A percentile compares a stretch with the other conserved stretches of the same genome.
phyloP scores from a whole-genome alignment of 2,797 vertebrate genomes.

The Pseudotriccus pelzelni region DNA sequence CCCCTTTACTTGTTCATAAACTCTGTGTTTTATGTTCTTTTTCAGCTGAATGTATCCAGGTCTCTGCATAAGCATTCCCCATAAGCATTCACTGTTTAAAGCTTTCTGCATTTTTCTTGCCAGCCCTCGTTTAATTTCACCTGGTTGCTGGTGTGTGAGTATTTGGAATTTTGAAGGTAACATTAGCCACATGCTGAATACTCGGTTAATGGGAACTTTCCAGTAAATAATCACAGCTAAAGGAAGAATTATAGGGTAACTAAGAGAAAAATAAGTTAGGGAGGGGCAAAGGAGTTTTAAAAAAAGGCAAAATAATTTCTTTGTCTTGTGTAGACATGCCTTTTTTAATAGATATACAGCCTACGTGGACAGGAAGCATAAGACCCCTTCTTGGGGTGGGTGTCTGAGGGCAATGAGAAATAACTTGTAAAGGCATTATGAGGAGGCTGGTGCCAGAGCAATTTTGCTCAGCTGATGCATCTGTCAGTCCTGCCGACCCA shows the following conservation, averaged over 20 bases:
- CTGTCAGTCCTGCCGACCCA: background rate
- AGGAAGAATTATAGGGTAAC: background rate
- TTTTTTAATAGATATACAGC: background rate
- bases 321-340: background rate
- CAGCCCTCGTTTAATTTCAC: background rate
- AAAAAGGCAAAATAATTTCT: fast-evolving
- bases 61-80: background rate
- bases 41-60: background rate
- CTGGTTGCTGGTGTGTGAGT: background rate
- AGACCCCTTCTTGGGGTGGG: background rate
- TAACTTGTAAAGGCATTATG: background rate
- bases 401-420: background rate
- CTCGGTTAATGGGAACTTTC: background rate
- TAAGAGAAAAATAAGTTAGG: background rate
- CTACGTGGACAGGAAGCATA: background rate
- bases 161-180: background rate
- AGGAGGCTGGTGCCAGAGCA: background rate
- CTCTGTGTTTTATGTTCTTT: background rate
- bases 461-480: fast-evolving
- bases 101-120: background rate
- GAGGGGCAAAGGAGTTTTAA: background rate
- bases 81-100: background rate
- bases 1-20: background rate
- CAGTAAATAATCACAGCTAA: background rate
- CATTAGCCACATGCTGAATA: background rate